Conservation (phyloP, 2,113 vertebrate genomes). For the Cynoglossus semilaevis region DNA sequence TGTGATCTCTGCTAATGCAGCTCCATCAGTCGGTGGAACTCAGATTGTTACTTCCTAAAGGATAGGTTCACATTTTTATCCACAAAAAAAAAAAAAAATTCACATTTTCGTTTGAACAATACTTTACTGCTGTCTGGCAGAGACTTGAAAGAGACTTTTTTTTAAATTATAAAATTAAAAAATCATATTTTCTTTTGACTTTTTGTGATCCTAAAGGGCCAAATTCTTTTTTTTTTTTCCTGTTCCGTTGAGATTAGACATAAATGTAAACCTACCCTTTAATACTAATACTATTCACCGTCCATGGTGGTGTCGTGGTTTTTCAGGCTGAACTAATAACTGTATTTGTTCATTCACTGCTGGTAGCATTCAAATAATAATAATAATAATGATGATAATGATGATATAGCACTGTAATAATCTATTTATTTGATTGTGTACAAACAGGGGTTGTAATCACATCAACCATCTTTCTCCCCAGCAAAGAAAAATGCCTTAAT, state of each 20-base stretch:
- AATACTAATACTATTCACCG: constrained; percentile 16
- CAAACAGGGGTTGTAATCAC: constrained; percentile 66
- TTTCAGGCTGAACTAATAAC: constrained; percentile 48
- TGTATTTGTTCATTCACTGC: constrained; percentile 65
- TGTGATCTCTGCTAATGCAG: not conserved
- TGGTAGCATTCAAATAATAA: constrained; percentile 66
- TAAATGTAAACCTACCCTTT: constrained; percentile 36
- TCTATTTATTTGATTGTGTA: constrained; percentile 79
- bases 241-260: not conserved
- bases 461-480: constrained; percentile 67
- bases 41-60: constrained; percentile 29
- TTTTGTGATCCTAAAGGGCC: too few species aligned
- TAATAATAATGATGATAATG: constrained; percentile 17
- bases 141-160: too few species aligned
- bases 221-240: too few species aligned
- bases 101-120: not conserved
- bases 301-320: constrained; percentile 41
- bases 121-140: too few species aligned
- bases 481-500: constrained; percentile 78
- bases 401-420: constrained; percentile 73
- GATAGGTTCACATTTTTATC: constrained; percentile 15
- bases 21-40: constrained; percentile 36
- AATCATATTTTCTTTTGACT: too few species aligned
- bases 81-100: not conserved
- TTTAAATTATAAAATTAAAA: too few species aligned